Evolutionary conservation across 2,797 vertebrate genomes (phyloP), one percentile per base, ranked within the genome.

Genomic region (Gymnothorax javanicus): DNA sequence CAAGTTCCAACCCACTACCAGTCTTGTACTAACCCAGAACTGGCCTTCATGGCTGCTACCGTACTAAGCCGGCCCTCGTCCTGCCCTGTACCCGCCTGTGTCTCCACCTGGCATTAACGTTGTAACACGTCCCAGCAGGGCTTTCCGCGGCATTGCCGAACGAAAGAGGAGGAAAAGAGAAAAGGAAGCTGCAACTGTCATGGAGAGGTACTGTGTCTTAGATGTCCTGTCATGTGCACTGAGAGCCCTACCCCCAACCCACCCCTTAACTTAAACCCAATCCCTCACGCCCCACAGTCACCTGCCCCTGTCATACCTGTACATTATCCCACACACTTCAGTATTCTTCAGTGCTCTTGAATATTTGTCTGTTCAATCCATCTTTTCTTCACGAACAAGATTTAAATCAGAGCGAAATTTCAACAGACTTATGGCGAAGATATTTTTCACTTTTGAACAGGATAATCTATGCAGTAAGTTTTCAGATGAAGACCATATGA

Each of bases 141-240:
- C 97, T 84, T 98, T 99, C 96, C 98, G 97, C 91, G 97, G 97
- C 95, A 97, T 96, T 97, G 97, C 98, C 91, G 98, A 99, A 94
- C 97, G 95, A 97, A 99, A 99, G 94, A 97, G 98, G 91, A 96
- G 97, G 94, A 99, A 98, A 96, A 96, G 97, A 93, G 97, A 98
- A 92, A 97, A 97, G 94, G 97, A 98, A 91, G 97, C 97, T 88
- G 97, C 97, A 87, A 94, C 96, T 92, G 89, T 96, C 94, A 98
- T 97, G 91, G 98, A 99, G 97, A 99, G 98, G 98, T 99, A 99
- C 96, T 95, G 93, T 96, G 83, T 87, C 92, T 88, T 91, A 90
- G 92, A 91, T 93, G 89, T 2, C 20, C 92, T 94, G 94, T 94
- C 86, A 91, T 86, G 82, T 87, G 79, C 87, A 54, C 8, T 27